Evolutionary conservation across 1,140 invertebrate genomes (phyloP).

Genomic region (Diorhabda carinulata): DNA sequence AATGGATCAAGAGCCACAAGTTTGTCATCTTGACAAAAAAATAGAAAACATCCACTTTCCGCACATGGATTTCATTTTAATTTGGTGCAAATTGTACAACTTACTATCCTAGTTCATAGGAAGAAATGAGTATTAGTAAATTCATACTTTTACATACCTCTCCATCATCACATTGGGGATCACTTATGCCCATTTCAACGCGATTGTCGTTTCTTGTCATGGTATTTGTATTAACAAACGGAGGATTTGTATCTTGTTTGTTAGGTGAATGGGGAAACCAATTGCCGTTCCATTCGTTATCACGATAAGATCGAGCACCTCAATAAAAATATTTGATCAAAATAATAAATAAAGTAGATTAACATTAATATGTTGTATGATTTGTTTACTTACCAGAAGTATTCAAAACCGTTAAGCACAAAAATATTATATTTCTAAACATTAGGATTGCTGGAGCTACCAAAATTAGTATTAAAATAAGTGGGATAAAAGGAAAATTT

Average conservation of each 20-base stretch:
- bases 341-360: too few species aligned
- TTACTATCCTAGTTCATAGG: too few species aligned
- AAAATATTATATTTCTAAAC: slow-evolving; percentile 31
- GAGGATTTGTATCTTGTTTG: slow-evolving; percentile 31
- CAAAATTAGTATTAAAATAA: slow-evolving; percentile 13
- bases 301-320: too few species aligned
- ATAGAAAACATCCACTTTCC: too few species aligned
- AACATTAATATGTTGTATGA: too few species aligned
- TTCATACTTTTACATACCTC: slow-evolving; percentile 50
- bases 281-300: slow-evolving; percentile 45
- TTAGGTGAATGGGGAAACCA: slow-evolving; percentile 50
- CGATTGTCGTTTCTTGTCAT: slow-evolving; percentile 47
- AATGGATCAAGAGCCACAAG: too few species aligned
- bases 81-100: too few species aligned
- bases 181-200: slow-evolving; percentile 57
- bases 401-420: slow-evolving; percentile 26
- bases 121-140: too few species aligned
- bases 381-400: slow-evolving; percentile 20
- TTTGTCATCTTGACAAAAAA: too few species aligned
- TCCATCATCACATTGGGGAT: slow-evolving; percentile 64
- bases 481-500: slow-evolving; percentile 8
- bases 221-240: slow-evolving; percentile 28
- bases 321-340: too few species aligned
- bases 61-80: too few species aligned
- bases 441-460: slow-evolving; percentile 29